A percentile compares a stretch with the other conserved stretches of the same genome.
Conservation (phyloP, 2,888 invertebrate genomes). For the Ganaspis brasiliensis region DNA sequence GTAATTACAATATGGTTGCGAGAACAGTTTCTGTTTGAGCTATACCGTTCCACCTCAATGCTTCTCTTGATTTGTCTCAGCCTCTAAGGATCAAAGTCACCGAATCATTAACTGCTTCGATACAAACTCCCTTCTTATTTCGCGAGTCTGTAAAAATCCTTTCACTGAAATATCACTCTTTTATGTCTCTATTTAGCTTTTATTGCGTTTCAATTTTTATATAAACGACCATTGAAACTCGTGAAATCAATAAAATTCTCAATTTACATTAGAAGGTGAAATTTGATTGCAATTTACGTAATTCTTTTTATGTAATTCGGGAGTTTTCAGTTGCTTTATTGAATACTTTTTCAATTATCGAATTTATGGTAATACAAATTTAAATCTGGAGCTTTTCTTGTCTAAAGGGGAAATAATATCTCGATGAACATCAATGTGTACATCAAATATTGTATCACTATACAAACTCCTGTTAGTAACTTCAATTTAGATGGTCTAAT, state of each 20-base stretch:
- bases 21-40: constrained; percentile 29
- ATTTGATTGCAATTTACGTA: too few relatives aligned
- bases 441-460: constrained; percentile 26
- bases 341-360: too few relatives aligned
- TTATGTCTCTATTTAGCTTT: too few relatives aligned
- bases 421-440: constrained; percentile 1
- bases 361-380: background rate
- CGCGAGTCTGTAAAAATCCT: background rate
- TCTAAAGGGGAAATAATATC: background rate
- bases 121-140: background rate
- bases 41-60: background rate
- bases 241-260: too few relatives aligned
- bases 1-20: constrained; percentile 61
- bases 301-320: too few relatives aligned
- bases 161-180: background rate
- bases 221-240: too few relatives aligned
- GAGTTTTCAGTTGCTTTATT: too few relatives aligned
- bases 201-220: too few relatives aligned
- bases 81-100: constrained; percentile 8
- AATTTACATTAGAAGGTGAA: too few relatives aligned
- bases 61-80: constrained; percentile 5
- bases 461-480: constrained; percentile 2
- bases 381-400: background rate
- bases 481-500: constrained; percentile 36
- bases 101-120: background rate